phyloP scores from a whole-genome alignment of 1,140 invertebrate species.

The Bacillus rossius region DNA sequence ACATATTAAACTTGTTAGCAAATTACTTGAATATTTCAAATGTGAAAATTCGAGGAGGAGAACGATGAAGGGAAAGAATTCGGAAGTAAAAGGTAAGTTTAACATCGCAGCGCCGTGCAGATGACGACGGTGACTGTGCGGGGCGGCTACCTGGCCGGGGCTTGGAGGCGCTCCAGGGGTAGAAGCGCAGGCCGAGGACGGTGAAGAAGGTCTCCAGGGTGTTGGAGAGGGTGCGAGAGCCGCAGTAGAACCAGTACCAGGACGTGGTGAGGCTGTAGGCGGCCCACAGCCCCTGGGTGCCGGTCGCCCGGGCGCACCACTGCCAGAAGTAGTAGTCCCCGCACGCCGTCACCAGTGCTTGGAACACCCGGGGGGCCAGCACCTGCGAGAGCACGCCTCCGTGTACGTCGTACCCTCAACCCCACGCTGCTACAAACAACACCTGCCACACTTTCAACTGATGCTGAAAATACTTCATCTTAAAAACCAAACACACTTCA shows the following conservation, averaged over 20 bases:
- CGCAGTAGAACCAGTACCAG: slow-evolving; percentile 89
- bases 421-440: too few relatives aligned
- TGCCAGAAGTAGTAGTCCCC: slow-evolving; percentile 68
- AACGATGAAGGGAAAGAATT: too few relatives aligned
- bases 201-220: slow-evolving; percentile 75
- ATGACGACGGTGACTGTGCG: too few relatives aligned
- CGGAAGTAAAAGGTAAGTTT: too few relatives aligned
- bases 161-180: slow-evolving; percentile 58
- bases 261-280: slow-evolving; percentile 57
- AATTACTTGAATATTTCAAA: too few relatives aligned
- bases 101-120: too few relatives aligned
- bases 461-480: neutral
- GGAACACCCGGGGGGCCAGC: slow-evolving; percentile 65
- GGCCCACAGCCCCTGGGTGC: slow-evolving; percentile 55
- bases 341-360: slow-evolving; percentile 65
- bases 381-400: slow-evolving; percentile 42
- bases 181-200: slow-evolving; percentile 72
- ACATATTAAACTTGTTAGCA: too few relatives aligned
- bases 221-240: slow-evolving; percentile 78
- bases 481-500: neutral
- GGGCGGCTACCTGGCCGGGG: too few relatives aligned
- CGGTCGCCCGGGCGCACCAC: slow-evolving; percentile 50
- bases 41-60: too few relatives aligned
- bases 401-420: too few relatives aligned
- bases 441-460: too few relatives aligned